These are phyloP conservation scores for Campodea augens DNA, from an alignment of 1,140 invertebrate genomes.

Conservation along the genomic window DNA sequence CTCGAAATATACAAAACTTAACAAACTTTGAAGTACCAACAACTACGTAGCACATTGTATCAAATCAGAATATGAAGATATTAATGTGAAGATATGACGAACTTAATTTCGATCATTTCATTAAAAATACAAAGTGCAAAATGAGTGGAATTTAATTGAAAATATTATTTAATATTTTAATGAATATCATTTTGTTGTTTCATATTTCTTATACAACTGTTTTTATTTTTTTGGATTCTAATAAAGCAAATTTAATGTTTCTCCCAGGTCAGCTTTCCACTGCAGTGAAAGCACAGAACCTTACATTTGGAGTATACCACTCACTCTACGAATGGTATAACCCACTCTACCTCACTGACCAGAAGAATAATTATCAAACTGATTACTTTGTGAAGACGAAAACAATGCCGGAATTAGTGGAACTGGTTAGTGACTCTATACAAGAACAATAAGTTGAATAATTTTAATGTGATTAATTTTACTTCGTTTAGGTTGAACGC, in stretches of 20 bases:
- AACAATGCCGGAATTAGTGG: slow-evolving; percentile 49
- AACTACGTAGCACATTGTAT: too few relatives aligned
- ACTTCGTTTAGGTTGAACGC: slow-evolving; percentile 24
- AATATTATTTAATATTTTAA: neutral
- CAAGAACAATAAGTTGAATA: neutral
- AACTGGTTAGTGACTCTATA: slow-evolving; percentile 32
- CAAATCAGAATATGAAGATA: too few relatives aligned
- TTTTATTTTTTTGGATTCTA: neutral
- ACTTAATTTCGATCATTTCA: too few relatives aligned
- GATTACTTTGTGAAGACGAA: slow-evolving; percentile 44
- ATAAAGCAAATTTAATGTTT: too few relatives aligned
- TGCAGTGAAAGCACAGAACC: slow-evolving; percentile 29
- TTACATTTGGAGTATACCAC: slow-evolving; percentile 74
- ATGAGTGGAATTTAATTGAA: too few relatives aligned
- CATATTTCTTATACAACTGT: neutral
- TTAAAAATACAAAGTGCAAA: too few relatives aligned
- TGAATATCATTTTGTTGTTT: neutral
- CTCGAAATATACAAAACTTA: too few relatives aligned
- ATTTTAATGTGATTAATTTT: neutral
- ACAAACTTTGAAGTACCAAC: too few relatives aligned
- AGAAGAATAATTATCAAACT: slow-evolving; percentile 40
- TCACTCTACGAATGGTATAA: slow-evolving; percentile 85
- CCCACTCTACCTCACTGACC: slow-evolving; percentile 59
- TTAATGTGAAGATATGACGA: too few relatives aligned
- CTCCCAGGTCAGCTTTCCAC: slow-evolving; percentile 32